Evolutionary conservation across 2,797 vertebrate genomes (phyloP), one percentile per base, ranked within the genome.

Genomic region (Simalia tracyae): DNA sequence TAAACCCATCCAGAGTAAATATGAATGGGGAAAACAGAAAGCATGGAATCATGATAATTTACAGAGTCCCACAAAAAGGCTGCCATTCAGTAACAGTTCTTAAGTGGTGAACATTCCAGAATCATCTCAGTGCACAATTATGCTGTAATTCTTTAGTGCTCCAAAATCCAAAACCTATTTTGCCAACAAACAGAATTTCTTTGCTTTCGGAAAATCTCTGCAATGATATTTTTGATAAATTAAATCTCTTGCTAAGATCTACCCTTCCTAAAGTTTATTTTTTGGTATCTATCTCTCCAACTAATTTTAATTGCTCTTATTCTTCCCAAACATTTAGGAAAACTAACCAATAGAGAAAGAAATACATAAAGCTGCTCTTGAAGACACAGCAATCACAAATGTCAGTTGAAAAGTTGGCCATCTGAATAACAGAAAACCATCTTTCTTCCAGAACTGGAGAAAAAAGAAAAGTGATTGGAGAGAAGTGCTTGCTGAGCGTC

Each of bases 1-100:
- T 93, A 95, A 95, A 92, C 60, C 92, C 92, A 93, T 94, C 89
- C 94, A 93, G 86, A 90, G 86, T 90, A 96, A 96, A 96, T 76
- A 89, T 88, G 87, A 95, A 76, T 90, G 56, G 50, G 68, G 87
- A 92, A 66, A 88, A 54, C 63, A 1, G 81, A 94, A 50, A 81
- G 28, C 28, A 60, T 50, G 17, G 60, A 94, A 95, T 90, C 4
- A 46, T 50, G 85, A 76, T 3, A 1, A n/a, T 90, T 96, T 96
- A 10, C 93, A 63, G 17, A 2, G 1, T 26, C 1, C 64, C 86
- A 89, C 54, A 89, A 42, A 36, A 22, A 94, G 92, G 93, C 46
- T 5, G 88, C 36, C 59, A 93, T 4, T n/a, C 15, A 92, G 91
- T 31, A 95, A 86, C 17, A 61, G 91, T 95, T 92, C 84, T 91